Evolutionary conservation across 2,888 invertebrate genomes (phyloP).

Genomic region (Ceramica pisi): DNA sequence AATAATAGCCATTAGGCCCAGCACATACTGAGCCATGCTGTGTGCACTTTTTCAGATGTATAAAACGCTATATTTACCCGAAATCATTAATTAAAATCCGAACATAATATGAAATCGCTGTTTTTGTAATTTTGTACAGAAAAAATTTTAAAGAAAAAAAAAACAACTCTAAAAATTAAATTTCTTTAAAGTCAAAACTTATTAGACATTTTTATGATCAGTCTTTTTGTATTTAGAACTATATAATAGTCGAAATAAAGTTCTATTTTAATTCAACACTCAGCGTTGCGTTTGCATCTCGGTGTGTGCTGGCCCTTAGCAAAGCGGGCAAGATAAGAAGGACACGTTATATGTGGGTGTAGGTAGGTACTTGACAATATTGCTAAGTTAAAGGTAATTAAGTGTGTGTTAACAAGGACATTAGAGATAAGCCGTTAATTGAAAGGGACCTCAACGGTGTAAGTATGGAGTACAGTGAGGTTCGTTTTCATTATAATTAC

Average conservation of each 20-base stretch:
- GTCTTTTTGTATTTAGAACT: no score
- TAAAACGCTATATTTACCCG: no score
- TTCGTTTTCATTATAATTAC: not conserved
- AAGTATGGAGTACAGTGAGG: not conserved
- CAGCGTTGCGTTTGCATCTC: not conserved
- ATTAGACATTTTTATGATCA: no score
- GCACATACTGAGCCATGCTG: not conserved
- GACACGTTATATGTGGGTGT: constrained; percentile 38
- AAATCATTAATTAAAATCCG: no score
- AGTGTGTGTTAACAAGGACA: constrained; percentile 59
- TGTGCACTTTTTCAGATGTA: no score
- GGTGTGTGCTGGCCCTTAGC: not conserved
- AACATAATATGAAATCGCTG: no score
- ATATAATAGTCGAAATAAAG: no score
- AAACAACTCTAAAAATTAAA: no score
- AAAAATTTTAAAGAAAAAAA: no score
- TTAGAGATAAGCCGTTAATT: constrained; percentile 54
- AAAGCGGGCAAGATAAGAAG: constrained; percentile 54
- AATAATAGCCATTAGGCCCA: constrained; percentile 68
- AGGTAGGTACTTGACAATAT: constrained; percentile 39
- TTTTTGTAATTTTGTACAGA: no score
- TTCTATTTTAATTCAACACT: not conserved
- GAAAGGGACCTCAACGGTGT: constrained; percentile 20
- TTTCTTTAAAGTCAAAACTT: no score
- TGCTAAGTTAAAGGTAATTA: constrained; percentile 63